Evolutionary conservation across 2,888 invertebrate genomes (phyloP), one percentile per base, ranked within the genome.

Genomic region (Eristalis intricaria): DNA sequence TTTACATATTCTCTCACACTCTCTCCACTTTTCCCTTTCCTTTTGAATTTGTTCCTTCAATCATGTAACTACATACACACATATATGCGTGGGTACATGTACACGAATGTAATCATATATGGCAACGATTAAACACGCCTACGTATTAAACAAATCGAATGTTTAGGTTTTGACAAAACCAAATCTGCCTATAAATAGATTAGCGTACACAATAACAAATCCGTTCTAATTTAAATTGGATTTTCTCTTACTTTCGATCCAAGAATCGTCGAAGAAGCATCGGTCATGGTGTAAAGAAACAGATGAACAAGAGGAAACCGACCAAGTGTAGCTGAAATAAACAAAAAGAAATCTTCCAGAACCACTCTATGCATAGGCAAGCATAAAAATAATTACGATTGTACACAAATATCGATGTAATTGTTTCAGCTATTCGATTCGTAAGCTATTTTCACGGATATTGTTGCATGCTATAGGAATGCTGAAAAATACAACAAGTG

Each of bases 191-290:
- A 79, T 76, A 84, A 76, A 83, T 87, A 87, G 75, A 61, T 63
- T 35, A 56, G 43, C 66, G 63, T 66, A 69, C 70, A 70, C 75
- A 83, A 87, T 75, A 87, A 87, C 86, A 87, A 87, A 87, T 79
- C 83, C 66, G 71, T 38, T 84, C 76, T 80, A 80, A 87, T 78
- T 87, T 83, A 79, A 83, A 87, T 87, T 60, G 75, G 74, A 65
- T 75, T 82, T 77, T 74, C 70, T 63, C 64, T 69, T 69, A 50
- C 63, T 63, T 50, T 19, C 19, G 50, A 8, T 19, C 2, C 1
- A 19, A 50, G 50, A 50, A 8, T 2, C 19, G n/a, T 19, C 19
- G 2, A 19, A 19, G 50, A 50, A 19, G 8, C 50, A 50, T 50
- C n/a, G 8, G 43, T 0, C 43, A n/a, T 43, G 43, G 43, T 50